A percentile compares a stretch with the other conserved stretches of the same genome.
Evolutionary conservation across 2,113 vertebrate species (phyloP).

Genomic region (Tupaia tana): DNA sequence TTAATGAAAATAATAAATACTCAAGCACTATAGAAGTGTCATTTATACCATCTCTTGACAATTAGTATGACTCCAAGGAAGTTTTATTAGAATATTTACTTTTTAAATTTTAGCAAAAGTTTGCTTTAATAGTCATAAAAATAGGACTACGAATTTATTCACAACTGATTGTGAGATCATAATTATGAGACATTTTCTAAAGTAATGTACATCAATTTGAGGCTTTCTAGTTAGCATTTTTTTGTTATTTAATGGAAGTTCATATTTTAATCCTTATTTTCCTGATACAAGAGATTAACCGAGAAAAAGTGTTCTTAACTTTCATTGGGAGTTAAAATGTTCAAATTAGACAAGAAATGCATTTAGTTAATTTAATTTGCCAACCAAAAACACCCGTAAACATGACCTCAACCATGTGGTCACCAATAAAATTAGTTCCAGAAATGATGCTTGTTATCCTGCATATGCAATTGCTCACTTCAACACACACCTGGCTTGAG

Average conservation of each 20-base stretch:
- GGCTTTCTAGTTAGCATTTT: neutral
- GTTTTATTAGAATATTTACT: neutral
- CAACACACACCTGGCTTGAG: constrained; percentile 44
- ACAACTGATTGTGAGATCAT: neutral
- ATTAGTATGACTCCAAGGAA: neutral
- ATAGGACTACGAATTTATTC: neutral
- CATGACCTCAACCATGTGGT: constrained; percentile 47
- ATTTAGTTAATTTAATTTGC: constrained; percentile 63
- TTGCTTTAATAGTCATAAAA: neutral
- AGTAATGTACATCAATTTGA: neutral
- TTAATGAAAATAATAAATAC: constrained; percentile 62
- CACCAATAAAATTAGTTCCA: constrained; percentile 47
- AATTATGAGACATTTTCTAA: neutral
- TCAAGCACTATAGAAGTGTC: neutral
- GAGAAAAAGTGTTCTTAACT: neutral
- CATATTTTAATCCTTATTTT: constrained; percentile 22
- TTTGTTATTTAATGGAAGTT: constrained; percentile 17
- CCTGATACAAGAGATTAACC: neutral
- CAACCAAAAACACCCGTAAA: neutral
- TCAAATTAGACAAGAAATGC: constrained; percentile 41
- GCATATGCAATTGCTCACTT: neutral
- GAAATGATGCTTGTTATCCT: constrained; percentile 8
- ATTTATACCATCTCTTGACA: neutral
- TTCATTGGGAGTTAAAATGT: constrained; percentile 40
- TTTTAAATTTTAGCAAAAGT: neutral